A percentile compares a stretch with the other conserved stretches of the same genome.
phyloP scores from a whole-genome alignment of 2,888 invertebrate species.

The Drosophila anomalata region DNA sequence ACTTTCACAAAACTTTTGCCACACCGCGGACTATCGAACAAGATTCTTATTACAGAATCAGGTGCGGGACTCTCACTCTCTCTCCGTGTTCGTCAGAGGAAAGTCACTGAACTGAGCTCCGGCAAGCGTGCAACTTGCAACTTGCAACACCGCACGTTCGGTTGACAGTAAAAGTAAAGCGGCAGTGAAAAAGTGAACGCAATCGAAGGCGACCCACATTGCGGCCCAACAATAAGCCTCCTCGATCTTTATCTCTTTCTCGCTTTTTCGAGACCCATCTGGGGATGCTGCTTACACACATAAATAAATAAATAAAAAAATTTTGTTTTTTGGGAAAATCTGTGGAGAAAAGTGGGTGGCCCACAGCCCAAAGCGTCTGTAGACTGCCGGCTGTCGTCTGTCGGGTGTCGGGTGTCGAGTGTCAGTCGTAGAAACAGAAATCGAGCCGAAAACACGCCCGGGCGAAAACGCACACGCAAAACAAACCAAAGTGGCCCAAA shows the following conservation, averaged over 20 bases:
- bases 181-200: constrained; percentile 71
- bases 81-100: constrained; percentile 27
- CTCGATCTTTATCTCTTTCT: constrained; percentile 27
- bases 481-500: constrained; percentile 48
- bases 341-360: constrained; percentile 66
- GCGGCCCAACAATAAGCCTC: constrained; percentile 40
- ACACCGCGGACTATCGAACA: constrained; percentile 37
- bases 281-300: constrained; percentile 7
- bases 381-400: constrained; percentile 8
- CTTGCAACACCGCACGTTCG: constrained; percentile 56
- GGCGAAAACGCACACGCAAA: constrained; percentile 30
- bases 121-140: constrained; percentile 33
- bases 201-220: constrained; percentile 63
- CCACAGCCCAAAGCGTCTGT: constrained; percentile 69
- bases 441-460: constrained; percentile 50
- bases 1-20: constrained; percentile 74
- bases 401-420: constrained; percentile 15
- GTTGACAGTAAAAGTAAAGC: constrained; percentile 77
- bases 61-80: constrained; percentile 71
- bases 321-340: constrained; percentile 36
- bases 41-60: constrained; percentile 79
- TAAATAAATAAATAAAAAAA: neutral
- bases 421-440: constrained; percentile 62
- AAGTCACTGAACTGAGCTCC: constrained; percentile 70
- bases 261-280: constrained; percentile 6